Conservation (phyloP, 2,888 invertebrate genomes). For the Glaucopsyche alexis region DNA sequence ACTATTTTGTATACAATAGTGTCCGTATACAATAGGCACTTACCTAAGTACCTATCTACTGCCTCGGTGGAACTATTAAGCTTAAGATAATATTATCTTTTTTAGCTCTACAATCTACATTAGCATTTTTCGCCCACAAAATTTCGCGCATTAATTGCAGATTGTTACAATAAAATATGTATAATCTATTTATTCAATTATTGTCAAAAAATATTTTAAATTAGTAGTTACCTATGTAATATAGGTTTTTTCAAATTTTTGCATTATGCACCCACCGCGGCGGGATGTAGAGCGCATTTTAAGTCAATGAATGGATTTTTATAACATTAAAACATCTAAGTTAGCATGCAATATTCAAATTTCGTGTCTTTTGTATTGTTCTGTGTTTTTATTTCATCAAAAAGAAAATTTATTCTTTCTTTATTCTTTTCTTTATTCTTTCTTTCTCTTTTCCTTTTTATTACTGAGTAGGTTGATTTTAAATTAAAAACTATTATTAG, state of each 20-base stretch:
- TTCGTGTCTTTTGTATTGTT: not conserved
- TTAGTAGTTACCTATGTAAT: not conserved
- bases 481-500: constrained; percentile 50
- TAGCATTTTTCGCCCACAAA: not conserved
- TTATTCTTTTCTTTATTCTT: too few relatives aligned
- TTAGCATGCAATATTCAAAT: not conserved
- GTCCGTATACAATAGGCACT: too few relatives aligned
- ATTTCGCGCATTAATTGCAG: not conserved
- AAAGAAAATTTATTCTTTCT: too few relatives aligned
- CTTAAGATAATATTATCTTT: not conserved
- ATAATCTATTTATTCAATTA: too few relatives aligned
- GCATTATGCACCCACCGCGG: not conserved
- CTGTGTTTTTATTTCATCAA: too few relatives aligned
- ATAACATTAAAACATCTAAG: not conserved
- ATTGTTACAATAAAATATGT: not conserved
- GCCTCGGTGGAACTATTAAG: not conserved
- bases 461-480: not conserved
- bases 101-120: not conserved
- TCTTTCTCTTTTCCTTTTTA: not conserved
- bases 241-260: not conserved
- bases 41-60: not conserved
- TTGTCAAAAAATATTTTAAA: too few relatives aligned
- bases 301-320: not conserved
- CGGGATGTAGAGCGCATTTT: not conserved
- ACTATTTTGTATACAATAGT: not conserved